Percentiles rank a stretch among this genome's conserved stretches.
Conservation (phyloP, 2,888 invertebrate species). For the Tupiocoris notatus region DNA sequence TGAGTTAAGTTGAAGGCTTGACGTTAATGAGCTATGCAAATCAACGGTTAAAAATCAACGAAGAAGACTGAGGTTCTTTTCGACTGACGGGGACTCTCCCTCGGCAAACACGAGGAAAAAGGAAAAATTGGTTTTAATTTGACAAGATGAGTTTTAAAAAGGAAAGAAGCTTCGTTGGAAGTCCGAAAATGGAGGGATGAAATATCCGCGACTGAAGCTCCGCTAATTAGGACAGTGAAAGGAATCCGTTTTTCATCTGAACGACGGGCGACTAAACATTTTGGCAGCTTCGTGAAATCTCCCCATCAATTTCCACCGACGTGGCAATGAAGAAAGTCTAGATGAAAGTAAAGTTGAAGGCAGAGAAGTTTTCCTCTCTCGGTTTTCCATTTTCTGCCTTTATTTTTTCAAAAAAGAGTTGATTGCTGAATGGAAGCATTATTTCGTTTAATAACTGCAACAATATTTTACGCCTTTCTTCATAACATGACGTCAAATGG, state of each 20-base stretch:
- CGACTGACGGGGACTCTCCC: slow-evolving; percentile 10
- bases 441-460: too few species aligned
- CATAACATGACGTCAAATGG: too few species aligned
- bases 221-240: slow-evolving; percentile 45
- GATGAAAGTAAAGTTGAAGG: too few species aligned
- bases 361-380: too few species aligned
- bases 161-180: slow-evolving; percentile 14
- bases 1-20: slow-evolving; percentile 45
- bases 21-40: slow-evolving; percentile 49
- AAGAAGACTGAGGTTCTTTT: slow-evolving; percentile 5
- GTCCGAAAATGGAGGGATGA: neutral
- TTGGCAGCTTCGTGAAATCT: slow-evolving; percentile 40
- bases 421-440: too few species aligned
- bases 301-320: slow-evolving; percentile 28
- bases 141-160: slow-evolving; percentile 47
- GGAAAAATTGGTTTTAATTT: slow-evolving; percentile 47
- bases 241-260: slow-evolving; percentile 44
- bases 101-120: slow-evolving; percentile 13
- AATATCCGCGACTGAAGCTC: slow-evolving; percentile 32
- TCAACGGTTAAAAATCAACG: slow-evolving; percentile 43
- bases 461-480: too few species aligned
- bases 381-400: too few species aligned
- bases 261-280: slow-evolving; percentile 41
- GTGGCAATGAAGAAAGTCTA: too few species aligned
- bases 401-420: too few species aligned